phyloP scores from a whole-genome alignment of 2,113 vertebrate species.

The Tringa solitaria region DNA sequence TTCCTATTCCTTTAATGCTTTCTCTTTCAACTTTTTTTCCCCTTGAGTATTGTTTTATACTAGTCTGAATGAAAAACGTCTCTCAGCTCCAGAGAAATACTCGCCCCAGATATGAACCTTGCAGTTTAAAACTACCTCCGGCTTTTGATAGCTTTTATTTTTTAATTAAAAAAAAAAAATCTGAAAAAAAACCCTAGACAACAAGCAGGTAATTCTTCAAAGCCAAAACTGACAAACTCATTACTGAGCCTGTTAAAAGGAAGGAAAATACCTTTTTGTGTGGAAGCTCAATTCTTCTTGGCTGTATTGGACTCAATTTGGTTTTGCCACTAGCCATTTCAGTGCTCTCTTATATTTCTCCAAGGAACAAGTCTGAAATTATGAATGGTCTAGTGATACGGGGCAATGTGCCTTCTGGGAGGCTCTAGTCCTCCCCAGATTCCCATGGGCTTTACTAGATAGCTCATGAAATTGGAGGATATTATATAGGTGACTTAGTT shows the following conservation, averaged over 20 bases:
- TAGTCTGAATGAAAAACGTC: slow-evolving; percentile 29
- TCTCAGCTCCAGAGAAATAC: not conserved
- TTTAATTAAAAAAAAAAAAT: slow-evolving; percentile 3
- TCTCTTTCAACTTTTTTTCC: slow-evolving; percentile 51
- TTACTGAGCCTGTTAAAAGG: not conserved
- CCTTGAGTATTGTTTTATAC: slow-evolving; percentile 55
- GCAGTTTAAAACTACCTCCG: slow-evolving; percentile 21
- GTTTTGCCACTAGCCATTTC: slow-evolving; percentile 35
- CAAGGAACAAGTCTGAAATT: slow-evolving; percentile 33
- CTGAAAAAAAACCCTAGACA: not conserved
- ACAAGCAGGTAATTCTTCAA: slow-evolving; percentile 49
- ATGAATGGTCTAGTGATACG: not conserved
- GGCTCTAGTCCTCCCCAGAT: not conserved
- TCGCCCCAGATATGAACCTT: slow-evolving; percentile 16
- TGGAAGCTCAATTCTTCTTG: not conserved
- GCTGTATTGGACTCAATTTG: not conserved
- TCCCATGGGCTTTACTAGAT: slow-evolving; percentile 25
- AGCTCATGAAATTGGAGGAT: not conserved
- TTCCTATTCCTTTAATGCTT: slow-evolving; percentile 65
- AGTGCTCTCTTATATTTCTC: not conserved
- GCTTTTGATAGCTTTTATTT: slow-evolving; percentile 16
- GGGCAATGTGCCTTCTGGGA: slow-evolving; percentile 32
- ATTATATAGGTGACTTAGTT: slow-evolving; percentile 17
- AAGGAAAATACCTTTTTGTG: not conserved
- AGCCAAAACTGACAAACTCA: not conserved